Evolutionary conservation across 2,113 vertebrate species (phyloP), one percentile per base, ranked within the genome.

Genomic region (Brachyhypopomus occidentalis): DNA sequence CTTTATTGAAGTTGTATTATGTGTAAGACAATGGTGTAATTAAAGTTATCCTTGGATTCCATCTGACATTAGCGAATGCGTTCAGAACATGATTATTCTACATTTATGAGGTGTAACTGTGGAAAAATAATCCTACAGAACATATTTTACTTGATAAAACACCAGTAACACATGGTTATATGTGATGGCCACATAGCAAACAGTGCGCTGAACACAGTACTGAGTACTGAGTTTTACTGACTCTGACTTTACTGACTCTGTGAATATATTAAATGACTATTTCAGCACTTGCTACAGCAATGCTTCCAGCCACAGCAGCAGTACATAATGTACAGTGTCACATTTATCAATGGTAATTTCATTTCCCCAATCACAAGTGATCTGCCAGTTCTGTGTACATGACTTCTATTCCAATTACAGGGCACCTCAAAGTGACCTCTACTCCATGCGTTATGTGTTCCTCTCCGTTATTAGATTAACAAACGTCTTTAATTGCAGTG

Each of bases 401-500:
- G 25, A 11, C 16, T 38, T 60, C 27, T 25, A 0, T 45, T 66
- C 5, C 60, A 55, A 25, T 71, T 34, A 64, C 19, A 60, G 11
- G 36, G 77, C 6, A 52, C 60, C 76, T 60, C 30, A 73, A 60
- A 67, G 48, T 60, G 71, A 67, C 58, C 22, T 63, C 55, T 30
- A 34, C 36, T 45, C 23, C 59, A 48, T 56, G 81, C 11, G 34
- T 25, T 27, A 5, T 34, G 56, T 58, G n/a, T 76, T 72, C 72
- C 71, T 70, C 27, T 14, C 76, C 22, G 62, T 85, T 83, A 85
- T 83, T 77, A 80, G 55, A 85, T 83, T 80, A 85, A 71, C 64
- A 69, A 25, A 62, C 20, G 59, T 14, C 2, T 81, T 75, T 86
- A 74, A 83, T 84, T 78, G 77, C 75, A 56, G 19, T 4, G 3